These are phyloP conservation scores for Cricetomys ansorgei DNA, from an alignment of 2,113 vertebrate genomes.

Conservation along the genomic window DNA sequence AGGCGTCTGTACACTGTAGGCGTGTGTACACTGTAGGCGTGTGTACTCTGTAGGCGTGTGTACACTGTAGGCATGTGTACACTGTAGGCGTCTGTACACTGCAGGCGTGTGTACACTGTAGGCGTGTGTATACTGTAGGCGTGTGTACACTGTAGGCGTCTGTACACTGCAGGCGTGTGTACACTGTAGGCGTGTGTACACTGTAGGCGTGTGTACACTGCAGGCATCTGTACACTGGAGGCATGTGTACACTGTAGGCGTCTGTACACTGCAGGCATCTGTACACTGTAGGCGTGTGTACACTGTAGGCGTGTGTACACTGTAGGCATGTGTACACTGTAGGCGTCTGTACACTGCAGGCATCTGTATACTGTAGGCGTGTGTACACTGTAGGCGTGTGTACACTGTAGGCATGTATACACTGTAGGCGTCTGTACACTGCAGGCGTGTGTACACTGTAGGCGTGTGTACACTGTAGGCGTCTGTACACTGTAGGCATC, in stretches of 20 bases:
- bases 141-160: neutral
- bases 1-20: no score
- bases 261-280: no score
- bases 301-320: neutral
- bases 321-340: neutral
- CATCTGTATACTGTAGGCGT: no score
- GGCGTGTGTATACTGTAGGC: no score
- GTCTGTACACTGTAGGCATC: no score
- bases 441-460: neutral
- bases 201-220: neutral
- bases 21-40: neutral
- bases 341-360: no score
- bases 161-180: no score
- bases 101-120: neutral
- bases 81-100: no score
- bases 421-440: no score
- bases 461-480: neutral
- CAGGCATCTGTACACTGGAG: no score
- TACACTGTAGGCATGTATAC: neutral
- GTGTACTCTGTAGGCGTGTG: neutral
- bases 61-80: neutral
- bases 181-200: neutral
- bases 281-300: neutral
- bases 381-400: neutral
- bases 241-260: neutral